phyloP scores from a whole-genome alignment of 1,140 invertebrate genomes.

The Plutomurus gul region DNA sequence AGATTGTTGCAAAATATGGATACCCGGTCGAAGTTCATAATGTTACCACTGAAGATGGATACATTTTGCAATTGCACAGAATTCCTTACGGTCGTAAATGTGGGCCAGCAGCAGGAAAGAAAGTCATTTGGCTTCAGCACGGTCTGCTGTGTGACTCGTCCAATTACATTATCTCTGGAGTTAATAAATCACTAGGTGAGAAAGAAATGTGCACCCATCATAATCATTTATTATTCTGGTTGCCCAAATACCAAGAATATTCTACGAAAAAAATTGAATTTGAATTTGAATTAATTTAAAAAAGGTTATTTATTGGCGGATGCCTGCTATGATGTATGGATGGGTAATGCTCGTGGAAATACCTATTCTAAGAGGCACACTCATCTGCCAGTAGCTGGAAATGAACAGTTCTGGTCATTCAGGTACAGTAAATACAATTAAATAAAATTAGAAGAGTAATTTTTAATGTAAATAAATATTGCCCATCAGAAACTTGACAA shows the following conservation, averaged over 20 bases:
- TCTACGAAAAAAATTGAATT: neutral
- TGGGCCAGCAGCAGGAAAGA: neutral
- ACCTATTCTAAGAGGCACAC: slow-evolving; percentile 60
- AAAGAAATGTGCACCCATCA: neutral
- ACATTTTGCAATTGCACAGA: slow-evolving; percentile 58
- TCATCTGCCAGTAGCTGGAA: neutral
- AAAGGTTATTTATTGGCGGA: slow-evolving; percentile 61
- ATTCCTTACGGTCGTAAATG: slow-evolving; percentile 60
- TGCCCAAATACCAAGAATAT: no score
- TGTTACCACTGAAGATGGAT: slow-evolving; percentile 66
- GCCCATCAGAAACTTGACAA: no score
- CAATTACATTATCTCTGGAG: slow-evolving; percentile 42
- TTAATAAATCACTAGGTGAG: slow-evolving; percentile 46
- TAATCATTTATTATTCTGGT: no score
- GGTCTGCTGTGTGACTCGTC: slow-evolving; percentile 46
- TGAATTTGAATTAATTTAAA: neutral
- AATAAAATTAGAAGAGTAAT: neutral
- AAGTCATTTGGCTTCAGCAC: slow-evolving; percentile 50
- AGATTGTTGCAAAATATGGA: slow-evolving; percentile 33
- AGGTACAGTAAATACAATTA: no score
- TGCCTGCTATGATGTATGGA: slow-evolving; percentile 70
- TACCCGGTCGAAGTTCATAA: slow-evolving; percentile 45
- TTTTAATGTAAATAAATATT: no score
- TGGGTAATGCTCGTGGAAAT: slow-evolving; percentile 70
- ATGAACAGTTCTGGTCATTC: slow-evolving; percentile 26